Evolutionary conservation across 2,113 vertebrate species (phyloP).

Genomic region (Ailurus styani): DNA sequence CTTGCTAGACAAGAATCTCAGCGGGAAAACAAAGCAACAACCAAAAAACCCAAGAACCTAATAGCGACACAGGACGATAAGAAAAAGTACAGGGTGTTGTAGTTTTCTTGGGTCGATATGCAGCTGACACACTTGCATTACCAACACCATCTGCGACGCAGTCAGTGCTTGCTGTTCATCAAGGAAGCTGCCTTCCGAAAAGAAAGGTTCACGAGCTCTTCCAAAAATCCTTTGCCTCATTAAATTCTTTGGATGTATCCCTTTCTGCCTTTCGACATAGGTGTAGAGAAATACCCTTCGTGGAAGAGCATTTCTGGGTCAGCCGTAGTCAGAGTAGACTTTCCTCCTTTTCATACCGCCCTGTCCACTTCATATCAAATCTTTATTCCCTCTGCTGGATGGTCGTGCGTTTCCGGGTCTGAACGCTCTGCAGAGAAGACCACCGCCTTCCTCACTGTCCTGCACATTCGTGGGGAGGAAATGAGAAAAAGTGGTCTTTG

Average conservation of each 20-base stretch:
- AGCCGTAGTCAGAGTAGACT: not conserved
- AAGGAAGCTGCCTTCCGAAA: too few species aligned
- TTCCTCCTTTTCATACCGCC: not conserved
- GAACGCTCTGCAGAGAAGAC: rapidly evolving
- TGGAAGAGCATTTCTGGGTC: not conserved
- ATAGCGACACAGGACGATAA: not conserved
- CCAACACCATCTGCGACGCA: not conserved
- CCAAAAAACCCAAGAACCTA: not conserved
- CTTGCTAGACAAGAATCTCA: not conserved
- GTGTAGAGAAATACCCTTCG: not conserved
- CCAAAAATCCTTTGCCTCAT: not conserved
- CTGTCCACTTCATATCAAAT: not conserved
- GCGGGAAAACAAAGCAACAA: not conserved
- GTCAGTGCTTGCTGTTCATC: too few species aligned
- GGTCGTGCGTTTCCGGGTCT: too few species aligned
- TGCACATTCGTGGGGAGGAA: not conserved
- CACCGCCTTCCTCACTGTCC: too few species aligned
- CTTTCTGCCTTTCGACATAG: too few species aligned
- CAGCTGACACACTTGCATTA: not conserved
- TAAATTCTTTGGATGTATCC: not conserved
- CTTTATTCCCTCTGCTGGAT: not conserved
- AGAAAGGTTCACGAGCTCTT: not conserved
- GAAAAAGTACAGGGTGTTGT: not conserved
- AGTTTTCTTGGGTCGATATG: not conserved
- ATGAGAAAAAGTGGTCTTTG: not conserved